Base-by-base conservation (phyloP, 2,113 vertebrate species). In the Cyrtonyx montezumae region DNA sequence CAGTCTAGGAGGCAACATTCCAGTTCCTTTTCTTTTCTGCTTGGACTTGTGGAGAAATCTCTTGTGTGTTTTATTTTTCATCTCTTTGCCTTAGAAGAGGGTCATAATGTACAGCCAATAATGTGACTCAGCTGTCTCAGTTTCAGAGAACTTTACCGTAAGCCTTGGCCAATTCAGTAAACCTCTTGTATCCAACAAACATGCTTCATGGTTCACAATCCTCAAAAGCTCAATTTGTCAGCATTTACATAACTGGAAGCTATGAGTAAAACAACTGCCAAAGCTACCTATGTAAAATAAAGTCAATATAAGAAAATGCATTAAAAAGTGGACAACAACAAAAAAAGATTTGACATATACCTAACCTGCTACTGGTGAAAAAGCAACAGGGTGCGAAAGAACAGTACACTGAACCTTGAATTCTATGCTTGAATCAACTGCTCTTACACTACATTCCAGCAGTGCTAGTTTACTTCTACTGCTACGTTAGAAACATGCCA, bases 71-170 rank as follows among this genome's bases (percentile, higher is more conserved):
- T 53, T 30, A 53, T 53, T 53, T 53, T 53, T 55, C 8, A 17
- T 67, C 79, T 87, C 59, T 79, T 84, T 84, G 59, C 32, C 25
- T 5, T 75, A 71, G 49, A 89, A 74, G 34, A 92, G 18, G 55
- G 65, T 87, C 79, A 91, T 56, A 89, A 87, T 32, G n/a, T 61
- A 90, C 81, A 91, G 93, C 76, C 73, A 95, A 89, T 63, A 92
- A 59, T 21, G 9, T 85, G 89, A 96, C 81, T 94, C 82, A 95
- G 84, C 71, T 22, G 22, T 26, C 81, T 68, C 13, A 3, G 58
- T 80, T 80, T 32, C 81, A 78, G 46, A 26, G 73, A 85, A 71
- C 71, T 74, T 94, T 78, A 87, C 70, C 34, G 43, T 67, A 83
- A 91, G 46, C 40, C 62, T 93, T 73, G 68, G 43, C 70, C 79